phyloP scores from a whole-genome alignment of 2,113 vertebrate species.

The Chiloscyllium plagiosum region DNA sequence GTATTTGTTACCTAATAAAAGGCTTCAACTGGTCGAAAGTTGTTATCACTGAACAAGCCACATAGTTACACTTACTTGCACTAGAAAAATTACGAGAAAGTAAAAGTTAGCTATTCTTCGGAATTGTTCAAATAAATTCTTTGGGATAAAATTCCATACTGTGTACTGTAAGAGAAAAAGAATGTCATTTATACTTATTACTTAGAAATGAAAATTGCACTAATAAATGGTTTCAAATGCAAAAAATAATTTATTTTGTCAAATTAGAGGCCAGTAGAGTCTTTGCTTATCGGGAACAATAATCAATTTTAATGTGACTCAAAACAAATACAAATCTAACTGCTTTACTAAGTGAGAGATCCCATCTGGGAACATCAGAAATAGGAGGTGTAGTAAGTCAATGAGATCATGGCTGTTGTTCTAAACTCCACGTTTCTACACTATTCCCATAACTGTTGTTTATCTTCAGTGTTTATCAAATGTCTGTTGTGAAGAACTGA shows the following conservation, averaged over 20 bases:
- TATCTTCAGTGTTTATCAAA: not conserved
- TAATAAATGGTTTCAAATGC: not conserved
- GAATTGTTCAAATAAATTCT: slow-evolving; percentile 98
- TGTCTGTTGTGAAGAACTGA: not conserved
- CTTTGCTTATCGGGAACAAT: not conserved
- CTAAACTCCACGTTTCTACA: not conserved
- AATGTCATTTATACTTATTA: not conserved
- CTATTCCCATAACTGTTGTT: not conserved
- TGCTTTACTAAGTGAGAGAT: not conserved
- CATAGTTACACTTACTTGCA: slow-evolving; percentile 75
- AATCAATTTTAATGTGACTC: not conserved
- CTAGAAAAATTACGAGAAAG: slow-evolving; percentile 98
- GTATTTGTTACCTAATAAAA: not conserved
- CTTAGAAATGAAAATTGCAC: not conserved
- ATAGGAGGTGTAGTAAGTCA: not conserved
- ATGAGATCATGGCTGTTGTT: not conserved
- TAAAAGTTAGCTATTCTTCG: slow-evolving; percentile 98
- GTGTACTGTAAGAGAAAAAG: slow-evolving; percentile 71
- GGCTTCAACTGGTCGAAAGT: not conserved
- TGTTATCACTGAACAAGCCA: too few species aligned
- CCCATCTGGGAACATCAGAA: not conserved
- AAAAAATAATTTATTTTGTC: not conserved
- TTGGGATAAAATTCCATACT: slow-evolving; percentile 95
- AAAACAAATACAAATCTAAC: not conserved
- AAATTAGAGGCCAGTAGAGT: not conserved